phyloP scores from a whole-genome alignment of 2,797 vertebrate species.

The Enteromius paludinosus region DNA sequence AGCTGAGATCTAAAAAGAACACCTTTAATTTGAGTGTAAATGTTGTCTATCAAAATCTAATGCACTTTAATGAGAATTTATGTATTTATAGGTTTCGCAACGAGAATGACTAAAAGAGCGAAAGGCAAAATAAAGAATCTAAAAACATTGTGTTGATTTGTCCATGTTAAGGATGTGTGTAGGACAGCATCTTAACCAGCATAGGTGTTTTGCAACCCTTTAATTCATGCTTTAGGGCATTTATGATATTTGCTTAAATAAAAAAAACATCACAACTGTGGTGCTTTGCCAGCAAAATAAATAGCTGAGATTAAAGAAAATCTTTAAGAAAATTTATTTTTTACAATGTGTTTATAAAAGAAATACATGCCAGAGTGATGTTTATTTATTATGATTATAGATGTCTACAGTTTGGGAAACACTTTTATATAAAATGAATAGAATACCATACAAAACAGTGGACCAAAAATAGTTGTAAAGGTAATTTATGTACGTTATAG shows the following conservation, averaged over 20 bases:
- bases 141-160: background rate
- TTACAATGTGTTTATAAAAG: constrained; percentile 9
- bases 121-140: constrained; percentile 22
- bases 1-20: background rate
- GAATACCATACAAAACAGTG: constrained; percentile 2
- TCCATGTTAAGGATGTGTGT: background rate
- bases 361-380: background rate
- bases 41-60: constrained; percentile 29
- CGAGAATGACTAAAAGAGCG: background rate
- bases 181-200: background rate
- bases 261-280: too few relatives aligned
- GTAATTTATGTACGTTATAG: background rate
- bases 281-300: background rate
- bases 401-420: constrained; percentile 13
- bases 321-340: background rate
- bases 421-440: background rate
- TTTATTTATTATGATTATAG: constrained; percentile 19
- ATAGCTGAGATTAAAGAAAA: background rate
- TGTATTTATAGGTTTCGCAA: constrained; percentile 27
- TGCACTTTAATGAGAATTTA: constrained; percentile 27
- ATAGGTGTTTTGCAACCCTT: constrained; percentile 34
- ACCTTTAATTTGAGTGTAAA: constrained; percentile 33
- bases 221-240: constrained; percentile 14
- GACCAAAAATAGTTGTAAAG: constrained; percentile 19
- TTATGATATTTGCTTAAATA: background rate